Percentiles rank a stretch among this genome's conserved stretches.
phyloP scores from a whole-genome alignment of 2,113 vertebrate genomes.

The Rhea americana region DNA sequence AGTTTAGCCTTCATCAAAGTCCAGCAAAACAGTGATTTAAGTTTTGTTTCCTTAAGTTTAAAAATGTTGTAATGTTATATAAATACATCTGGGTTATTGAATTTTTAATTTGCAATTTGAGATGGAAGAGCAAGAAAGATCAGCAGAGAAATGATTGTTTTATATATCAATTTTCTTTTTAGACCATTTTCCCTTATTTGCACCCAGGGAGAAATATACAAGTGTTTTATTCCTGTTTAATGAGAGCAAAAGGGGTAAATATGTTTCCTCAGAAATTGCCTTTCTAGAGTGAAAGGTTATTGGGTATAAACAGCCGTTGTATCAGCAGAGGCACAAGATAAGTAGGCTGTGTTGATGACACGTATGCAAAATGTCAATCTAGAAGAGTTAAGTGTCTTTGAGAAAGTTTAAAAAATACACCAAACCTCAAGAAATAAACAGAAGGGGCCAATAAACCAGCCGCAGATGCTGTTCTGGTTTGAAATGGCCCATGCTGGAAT shows the following conservation, averaged over 20 bases:
- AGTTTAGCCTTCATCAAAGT: constrained; percentile 10
- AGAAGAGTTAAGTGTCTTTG: neutral
- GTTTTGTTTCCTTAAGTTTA: constrained; percentile 1
- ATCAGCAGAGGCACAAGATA: neutral
- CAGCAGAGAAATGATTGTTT: constrained; percentile 29
- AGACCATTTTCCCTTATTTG: constrained; percentile 27
- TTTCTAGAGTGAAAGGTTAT: constrained; percentile 10
- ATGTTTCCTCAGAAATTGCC: neutral
- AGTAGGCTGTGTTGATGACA: neutral
- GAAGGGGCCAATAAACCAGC: neutral
- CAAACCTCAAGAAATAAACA: neutral
- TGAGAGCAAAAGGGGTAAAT: neutral
- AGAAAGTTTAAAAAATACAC: neutral
- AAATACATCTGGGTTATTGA: neutral
- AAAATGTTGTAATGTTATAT: neutral
- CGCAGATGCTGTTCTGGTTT: neutral
- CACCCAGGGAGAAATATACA: constrained; percentile 33
- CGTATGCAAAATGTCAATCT: neutral
- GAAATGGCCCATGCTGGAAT: neutral
- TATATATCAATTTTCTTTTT: constrained; percentile 52
- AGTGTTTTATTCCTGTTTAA: constrained; percentile 15
- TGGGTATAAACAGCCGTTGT: neutral
- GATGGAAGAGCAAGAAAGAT: constrained; percentile 14
- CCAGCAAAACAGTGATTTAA: constrained; percentile 21
- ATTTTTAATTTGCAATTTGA: constrained; percentile 58